Conservation (phyloP, 2,797 vertebrate species). For the Sparidentex hasta region DNA sequence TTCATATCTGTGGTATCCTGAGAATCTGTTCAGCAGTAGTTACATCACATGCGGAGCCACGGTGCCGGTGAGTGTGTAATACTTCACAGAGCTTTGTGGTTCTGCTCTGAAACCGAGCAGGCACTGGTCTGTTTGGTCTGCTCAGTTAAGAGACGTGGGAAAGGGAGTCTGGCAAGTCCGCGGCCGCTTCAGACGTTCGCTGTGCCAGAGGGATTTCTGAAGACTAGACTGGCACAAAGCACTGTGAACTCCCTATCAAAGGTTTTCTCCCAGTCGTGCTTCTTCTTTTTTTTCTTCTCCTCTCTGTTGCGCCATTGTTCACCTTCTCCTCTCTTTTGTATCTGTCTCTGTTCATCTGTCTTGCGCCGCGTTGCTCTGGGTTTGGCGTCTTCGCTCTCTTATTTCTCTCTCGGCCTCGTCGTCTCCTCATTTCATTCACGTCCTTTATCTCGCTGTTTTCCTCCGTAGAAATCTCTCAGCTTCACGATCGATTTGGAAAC, state of each 20-base stretch:
- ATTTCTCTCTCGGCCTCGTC: constrained; percentile 18
- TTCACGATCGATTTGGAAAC: constrained; percentile 17
- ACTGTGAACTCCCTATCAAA: constrained; percentile 44
- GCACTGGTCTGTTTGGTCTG: constrained; percentile 47
- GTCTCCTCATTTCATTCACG: constrained; percentile 17
- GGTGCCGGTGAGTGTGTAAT: constrained; percentile 39
- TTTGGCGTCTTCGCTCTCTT: constrained; percentile 12
- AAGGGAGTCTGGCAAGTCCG: constrained; percentile 43
- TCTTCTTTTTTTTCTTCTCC: background rate
- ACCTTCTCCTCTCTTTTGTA: constrained; percentile 38
- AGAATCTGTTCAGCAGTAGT: constrained; percentile 45
- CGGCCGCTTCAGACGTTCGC: constrained; percentile 37
- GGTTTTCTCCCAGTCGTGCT: constrained; percentile 14
- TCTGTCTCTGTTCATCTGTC: constrained; percentile 42
- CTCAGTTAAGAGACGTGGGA: constrained; percentile 40
- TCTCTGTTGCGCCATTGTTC: constrained; percentile 40
- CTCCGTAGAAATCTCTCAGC: constrained; percentile 1
- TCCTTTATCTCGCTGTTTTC: background rate
- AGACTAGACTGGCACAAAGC: constrained; percentile 24
- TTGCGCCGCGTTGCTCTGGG: constrained; percentile 13
- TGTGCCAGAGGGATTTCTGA: constrained; percentile 53
- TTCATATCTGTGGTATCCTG: background rate
- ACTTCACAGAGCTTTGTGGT: constrained; percentile 55
- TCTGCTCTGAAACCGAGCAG: constrained; percentile 48
- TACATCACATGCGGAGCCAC: constrained; percentile 25